Conservation (phyloP, 2,113 vertebrate genomes). For the Sander lucioperca region DNA sequence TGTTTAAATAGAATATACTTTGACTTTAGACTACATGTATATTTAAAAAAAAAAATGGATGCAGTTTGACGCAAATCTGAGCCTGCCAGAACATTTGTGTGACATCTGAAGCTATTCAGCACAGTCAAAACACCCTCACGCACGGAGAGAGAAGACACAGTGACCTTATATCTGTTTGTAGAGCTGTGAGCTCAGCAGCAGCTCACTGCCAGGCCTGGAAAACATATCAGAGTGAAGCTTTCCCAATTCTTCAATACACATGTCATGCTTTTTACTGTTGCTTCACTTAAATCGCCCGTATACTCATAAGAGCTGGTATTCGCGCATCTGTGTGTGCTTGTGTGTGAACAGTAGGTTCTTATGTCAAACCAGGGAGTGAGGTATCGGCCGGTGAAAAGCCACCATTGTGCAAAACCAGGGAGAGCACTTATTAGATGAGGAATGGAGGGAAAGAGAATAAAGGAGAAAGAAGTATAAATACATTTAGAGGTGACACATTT, state of each 20-base stretch:
- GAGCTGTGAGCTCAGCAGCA: slow-evolving; percentile 63
- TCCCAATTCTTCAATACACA: slow-evolving; percentile 13
- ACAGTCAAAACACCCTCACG: slow-evolving; percentile 43
- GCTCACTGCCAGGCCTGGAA: slow-evolving; percentile 54
- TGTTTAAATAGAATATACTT: neutral
- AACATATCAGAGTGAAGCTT: slow-evolving; percentile 44
- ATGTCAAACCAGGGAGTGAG: slow-evolving; percentile 48
- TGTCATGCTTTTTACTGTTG: slow-evolving; percentile 5
- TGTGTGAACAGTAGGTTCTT: slow-evolving; percentile 63
- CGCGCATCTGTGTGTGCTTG: neutral
- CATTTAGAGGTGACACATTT: neutral
- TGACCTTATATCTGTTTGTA: slow-evolving; percentile 66
- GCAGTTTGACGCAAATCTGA: neutral
- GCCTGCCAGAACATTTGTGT: slow-evolving; percentile 20
- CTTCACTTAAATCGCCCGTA: slow-evolving; percentile 12
- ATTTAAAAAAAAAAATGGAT: neutral
- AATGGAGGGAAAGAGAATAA: slow-evolving; percentile 18
- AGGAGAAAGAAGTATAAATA: neutral
- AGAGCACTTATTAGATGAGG: slow-evolving; percentile 8
- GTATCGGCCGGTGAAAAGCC: slow-evolving; percentile 60
- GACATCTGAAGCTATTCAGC: neutral
- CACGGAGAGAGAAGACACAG: slow-evolving; percentile 14
- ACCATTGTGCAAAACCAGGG: slow-evolving; percentile 61
- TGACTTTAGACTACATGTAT: neutral
- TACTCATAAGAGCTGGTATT: slow-evolving; percentile 12